Evolutionary conservation across 2,888 invertebrate genomes (phyloP), one percentile per base, ranked within the genome.

Genomic region (Hirtodrosophila histrioides): DNA sequence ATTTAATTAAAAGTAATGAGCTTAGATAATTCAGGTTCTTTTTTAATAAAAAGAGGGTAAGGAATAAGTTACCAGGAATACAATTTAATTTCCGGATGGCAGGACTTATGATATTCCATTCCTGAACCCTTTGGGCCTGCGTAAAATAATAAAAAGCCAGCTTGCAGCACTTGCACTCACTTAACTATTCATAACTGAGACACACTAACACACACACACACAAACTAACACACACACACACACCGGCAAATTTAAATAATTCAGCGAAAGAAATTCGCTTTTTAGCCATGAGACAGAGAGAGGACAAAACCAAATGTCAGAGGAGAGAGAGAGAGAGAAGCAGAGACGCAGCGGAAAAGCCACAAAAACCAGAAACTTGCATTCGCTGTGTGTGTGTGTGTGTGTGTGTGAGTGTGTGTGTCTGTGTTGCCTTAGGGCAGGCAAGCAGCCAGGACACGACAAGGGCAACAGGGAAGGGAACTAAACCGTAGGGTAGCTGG

Each of bases 181-280:
- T 85, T 78, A 77, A 61, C 51, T 81, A 79, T 79, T 79, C 85
- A 85, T 85, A 85, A 85, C 85, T 58, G 69, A 63, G 10, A 37
- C 36, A 27, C 41, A 17, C 17, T 17, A 17, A 17, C 17, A 17
- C 17, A 17, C 17, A 17, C 17, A 17, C 17, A 17, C 17, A 57
- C 9, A 36, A 3, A n/a, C 10, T 49, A 10, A 12, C 27, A 48
- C 35, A 43, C 24, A 10, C 17, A n/a, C 35, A 41, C 17, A 41
- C 37, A 37, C 74, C 37, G 55, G 46, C 69, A 63, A 64, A 77
- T 81, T 85, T 79, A 62, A 85, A 79, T 85, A 79, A 81, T 79
- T 84, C 67, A 85, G 64, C 65, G 56, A 65, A 66, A 66, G 54
- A 74, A 77, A 84, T 74, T 80, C 68, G 68, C 72, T 72, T 73